These are phyloP conservation scores for Argopecten irradians DNA, from an alignment of 1,140 invertebrate species.

Conservation along the genomic window DNA sequence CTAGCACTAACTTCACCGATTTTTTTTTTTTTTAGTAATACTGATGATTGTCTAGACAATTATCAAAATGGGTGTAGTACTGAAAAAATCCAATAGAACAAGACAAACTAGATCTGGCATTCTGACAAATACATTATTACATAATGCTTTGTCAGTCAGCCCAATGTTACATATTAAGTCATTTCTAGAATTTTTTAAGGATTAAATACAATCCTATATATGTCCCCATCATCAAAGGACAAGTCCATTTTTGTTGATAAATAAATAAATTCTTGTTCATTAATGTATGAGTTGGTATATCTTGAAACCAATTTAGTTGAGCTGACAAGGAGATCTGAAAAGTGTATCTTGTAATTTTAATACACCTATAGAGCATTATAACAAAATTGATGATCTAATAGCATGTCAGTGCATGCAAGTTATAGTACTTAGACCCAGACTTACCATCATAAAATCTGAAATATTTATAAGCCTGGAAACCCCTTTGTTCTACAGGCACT, in stretches of 20 bases:
- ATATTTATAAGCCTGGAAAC: neutral
- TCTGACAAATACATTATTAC: neutral
- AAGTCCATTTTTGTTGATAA: neutral
- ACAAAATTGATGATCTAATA: neutral
- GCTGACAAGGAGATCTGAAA: neutral
- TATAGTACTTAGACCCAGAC: neutral
- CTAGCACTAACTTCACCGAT: neutral
- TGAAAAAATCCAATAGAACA: neutral
- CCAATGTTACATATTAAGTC: neutral
- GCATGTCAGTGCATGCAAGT: neutral
- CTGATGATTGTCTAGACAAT: neutral
- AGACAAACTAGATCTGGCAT: neutral
- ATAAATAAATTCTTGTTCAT: neutral
- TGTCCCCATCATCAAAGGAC: too few species aligned
- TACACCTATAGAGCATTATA: neutral
- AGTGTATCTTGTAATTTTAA: neutral
- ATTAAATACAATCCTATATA: too few species aligned
- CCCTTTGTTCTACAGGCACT: neutral
- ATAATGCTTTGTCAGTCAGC: neutral
- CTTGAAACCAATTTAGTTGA: neutral
- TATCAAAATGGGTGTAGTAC: neutral
- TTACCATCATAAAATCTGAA: slow-evolving; percentile 6
- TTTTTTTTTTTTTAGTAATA: neutral
- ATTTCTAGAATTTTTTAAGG: too few species aligned
- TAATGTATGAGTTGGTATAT: neutral